Evolutionary conservation across 2,888 invertebrate species (phyloP), one percentile per base, ranked within the genome.

Genomic region (Cecidostiba fungosa): DNA sequence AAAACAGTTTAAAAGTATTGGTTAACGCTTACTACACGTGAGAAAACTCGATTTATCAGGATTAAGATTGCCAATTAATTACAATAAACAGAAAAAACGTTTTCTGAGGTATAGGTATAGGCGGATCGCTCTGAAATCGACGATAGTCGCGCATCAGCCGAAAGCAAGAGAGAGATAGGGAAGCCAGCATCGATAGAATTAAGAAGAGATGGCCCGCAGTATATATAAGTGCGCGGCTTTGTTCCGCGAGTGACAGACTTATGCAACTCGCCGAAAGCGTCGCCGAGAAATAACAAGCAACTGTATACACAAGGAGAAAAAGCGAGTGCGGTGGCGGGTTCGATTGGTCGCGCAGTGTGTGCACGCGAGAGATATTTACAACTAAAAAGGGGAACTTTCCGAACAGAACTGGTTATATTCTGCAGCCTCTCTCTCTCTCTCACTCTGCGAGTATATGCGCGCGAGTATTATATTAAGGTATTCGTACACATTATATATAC

Each of bases 341-440:
- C 32, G 66, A 66, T 66, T 66, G 29, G 66, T 66, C 43, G 43
- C 39, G 39, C 39, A 39, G 39, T 39, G 39, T 10, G 26, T 26
- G 62, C 66, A 66, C 26, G 14, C 70, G 29, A 19, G 12, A 70
- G 29, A 29, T 16, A 39, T 66, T 59, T 59, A 59, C 23, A 66
- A 66, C 66, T 66, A 29, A 66, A 66, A 66, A 66, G 66, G 26
- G 62, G 66, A 66, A 66, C 23, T 66, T 66, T 66, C 66, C 66
- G 29, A 66, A 29, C 3, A 66, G 66, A 66, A 29, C 66, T 66
- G 66, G 66, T 66, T 59, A 43, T 12, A 12, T 43, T 8, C 39
- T 39, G 39, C 39, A 39, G 54, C 2, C 14, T 16, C 2, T 50
- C 47, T 47, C 47, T 54, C n/a, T 54, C n/a, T 54, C n/a, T 1